Conservation (phyloP, 2,888 invertebrate genomes). For the Stenurella melanura region DNA sequence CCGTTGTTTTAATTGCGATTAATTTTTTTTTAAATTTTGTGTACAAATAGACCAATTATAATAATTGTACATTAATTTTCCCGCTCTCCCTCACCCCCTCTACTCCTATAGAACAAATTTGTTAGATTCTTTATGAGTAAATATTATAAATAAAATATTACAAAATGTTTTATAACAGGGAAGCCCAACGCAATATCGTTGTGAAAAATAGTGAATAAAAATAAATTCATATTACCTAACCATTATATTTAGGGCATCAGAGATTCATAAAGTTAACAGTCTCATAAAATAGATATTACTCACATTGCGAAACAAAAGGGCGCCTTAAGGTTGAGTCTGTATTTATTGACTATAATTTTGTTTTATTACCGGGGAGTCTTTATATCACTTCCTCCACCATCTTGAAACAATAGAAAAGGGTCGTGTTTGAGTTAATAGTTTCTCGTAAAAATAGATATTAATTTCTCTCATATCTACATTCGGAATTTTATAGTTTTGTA, state of each 20-base stretch:
- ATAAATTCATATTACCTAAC: conserved; percentile 15
- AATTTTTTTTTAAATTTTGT: no score
- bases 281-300: conserved; percentile 50
- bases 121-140: background rate
- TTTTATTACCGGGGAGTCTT: conserved; percentile 49
- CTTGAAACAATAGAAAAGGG: conserved; percentile 49
- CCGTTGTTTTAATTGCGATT: no score
- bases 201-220: background rate
- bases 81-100: no score
- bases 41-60: no score
- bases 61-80: no score
- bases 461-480: conserved; percentile 18
- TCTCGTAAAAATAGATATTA: conserved; percentile 44
- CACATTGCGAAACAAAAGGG: conserved; percentile 51
- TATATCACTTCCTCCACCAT: conserved; percentile 41
- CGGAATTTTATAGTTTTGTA: conserved; percentile 2
- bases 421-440: conserved; percentile 43
- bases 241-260: conserved; percentile 26
- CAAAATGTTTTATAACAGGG: background rate
- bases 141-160: background rate
- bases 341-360: conserved; percentile 55
- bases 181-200: background rate
- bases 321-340: conserved; percentile 48
- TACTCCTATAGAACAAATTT: no score
- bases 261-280: conserved; percentile 31